Evolutionary conservation across 2,113 vertebrate species (phyloP).

Genomic region (Perca flavescens): DNA sequence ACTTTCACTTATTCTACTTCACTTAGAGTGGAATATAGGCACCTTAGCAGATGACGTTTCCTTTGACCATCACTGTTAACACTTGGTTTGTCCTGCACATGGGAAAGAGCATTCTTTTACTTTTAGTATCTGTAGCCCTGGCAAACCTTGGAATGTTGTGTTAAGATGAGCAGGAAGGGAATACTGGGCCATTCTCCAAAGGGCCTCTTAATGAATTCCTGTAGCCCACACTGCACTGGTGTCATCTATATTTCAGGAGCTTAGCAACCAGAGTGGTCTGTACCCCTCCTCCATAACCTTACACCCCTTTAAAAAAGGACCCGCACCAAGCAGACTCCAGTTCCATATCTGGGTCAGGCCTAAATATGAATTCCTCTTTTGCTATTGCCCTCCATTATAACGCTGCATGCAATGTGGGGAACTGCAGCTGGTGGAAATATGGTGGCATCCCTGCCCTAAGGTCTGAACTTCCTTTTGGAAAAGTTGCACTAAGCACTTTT

Average conservation of each 20-base stretch:
- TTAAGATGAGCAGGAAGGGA: slow-evolving; percentile 15
- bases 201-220: slow-evolving; percentile 69
- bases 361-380: slow-evolving; percentile 43
- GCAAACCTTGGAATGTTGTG: slow-evolving; percentile 1
- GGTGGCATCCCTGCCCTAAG: not conserved
- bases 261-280: slow-evolving; percentile 45
- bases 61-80: not conserved
- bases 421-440: slow-evolving; percentile 24
- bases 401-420: slow-evolving; percentile 4
- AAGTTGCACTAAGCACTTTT: slow-evolving; percentile 17
- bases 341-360: slow-evolving; percentile 63
- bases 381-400: slow-evolving; percentile 23
- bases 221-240: slow-evolving; percentile 20
- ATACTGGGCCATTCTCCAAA: slow-evolving; percentile 29
- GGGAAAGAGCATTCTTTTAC: too few relatives aligned
- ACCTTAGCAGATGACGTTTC: not conserved
- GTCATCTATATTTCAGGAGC: slow-evolving; percentile 77
- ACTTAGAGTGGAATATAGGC: not conserved
- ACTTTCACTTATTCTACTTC: not conserved
- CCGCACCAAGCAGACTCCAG: not conserved
- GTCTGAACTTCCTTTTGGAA: slow-evolving; percentile 19
- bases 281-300: not conserved
- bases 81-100: not conserved
- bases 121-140: slow-evolving; percentile 10
- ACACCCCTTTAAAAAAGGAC: slow-evolving; percentile 9